phyloP scores from a whole-genome alignment of 2,113 vertebrate species.

The Chiloscyllium plagiosum region DNA sequence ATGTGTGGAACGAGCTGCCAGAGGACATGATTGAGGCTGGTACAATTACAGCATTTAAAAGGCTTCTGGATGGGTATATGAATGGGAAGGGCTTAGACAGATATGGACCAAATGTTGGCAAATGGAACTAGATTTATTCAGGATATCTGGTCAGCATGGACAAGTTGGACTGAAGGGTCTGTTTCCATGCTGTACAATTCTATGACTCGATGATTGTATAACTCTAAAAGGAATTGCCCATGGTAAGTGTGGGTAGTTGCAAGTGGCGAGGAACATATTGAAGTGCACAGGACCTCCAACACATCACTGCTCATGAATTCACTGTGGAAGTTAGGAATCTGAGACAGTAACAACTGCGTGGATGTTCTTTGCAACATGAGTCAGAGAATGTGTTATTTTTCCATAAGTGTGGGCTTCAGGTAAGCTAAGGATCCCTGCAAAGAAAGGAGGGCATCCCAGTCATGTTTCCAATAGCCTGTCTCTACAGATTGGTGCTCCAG shows the following conservation, averaged over 20 bases:
- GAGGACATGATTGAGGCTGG: too few relatives aligned
- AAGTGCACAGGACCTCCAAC: not conserved
- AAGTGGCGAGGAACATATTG: not conserved
- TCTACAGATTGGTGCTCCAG: not conserved
- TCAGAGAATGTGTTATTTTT: not conserved
- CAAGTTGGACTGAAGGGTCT: too few relatives aligned
- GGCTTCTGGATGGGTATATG: too few relatives aligned
- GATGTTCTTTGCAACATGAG: not conserved
- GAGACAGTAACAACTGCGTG: not conserved
- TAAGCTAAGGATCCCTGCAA: not conserved
- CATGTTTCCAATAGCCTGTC: not conserved
- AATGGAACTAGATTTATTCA: too few relatives aligned
- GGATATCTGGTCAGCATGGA: too few relatives aligned
- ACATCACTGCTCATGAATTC: not conserved
- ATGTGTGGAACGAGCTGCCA: too few relatives aligned
- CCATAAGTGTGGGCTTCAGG: not conserved
- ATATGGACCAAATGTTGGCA: too few relatives aligned
- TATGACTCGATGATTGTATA: too few relatives aligned
- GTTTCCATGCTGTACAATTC: too few relatives aligned
- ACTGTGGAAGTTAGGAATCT: not conserved
- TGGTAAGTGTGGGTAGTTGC: not conserved
- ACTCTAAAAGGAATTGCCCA: not conserved
- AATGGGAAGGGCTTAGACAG: too few relatives aligned
- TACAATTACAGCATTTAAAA: too few relatives aligned
- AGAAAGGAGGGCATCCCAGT: not conserved